These are phyloP conservation scores for Pediacus dermestoides DNA, from an alignment of 2,888 invertebrate species.

Conservation along the genomic window DNA sequence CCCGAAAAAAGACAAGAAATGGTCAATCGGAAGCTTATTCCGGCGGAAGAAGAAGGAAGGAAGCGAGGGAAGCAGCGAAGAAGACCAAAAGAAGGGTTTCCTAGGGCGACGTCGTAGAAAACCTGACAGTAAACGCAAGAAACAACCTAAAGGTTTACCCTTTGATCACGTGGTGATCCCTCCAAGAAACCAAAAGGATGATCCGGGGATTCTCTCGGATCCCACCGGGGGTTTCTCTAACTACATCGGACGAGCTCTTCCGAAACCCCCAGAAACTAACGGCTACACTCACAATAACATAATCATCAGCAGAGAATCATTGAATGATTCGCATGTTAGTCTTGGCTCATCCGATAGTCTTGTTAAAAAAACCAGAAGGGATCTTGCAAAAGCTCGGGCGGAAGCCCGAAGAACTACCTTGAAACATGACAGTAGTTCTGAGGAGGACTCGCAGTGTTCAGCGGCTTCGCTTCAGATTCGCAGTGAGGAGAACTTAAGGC, in stretches of 20 bases:
- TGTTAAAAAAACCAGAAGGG: conserved; percentile 56
- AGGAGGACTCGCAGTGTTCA: conserved; percentile 68
- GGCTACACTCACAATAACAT: conserved; percentile 36
- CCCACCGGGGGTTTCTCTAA: conserved; percentile 49
- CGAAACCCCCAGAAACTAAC: conserved; percentile 38
- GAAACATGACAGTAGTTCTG: conserved; percentile 64
- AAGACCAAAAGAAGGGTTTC: conserved; percentile 44
- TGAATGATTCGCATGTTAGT: conserved; percentile 30
- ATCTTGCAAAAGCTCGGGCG: conserved; percentile 62
- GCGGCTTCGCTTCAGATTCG: conserved; percentile 64
- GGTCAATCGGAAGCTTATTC: conserved; percentile 78
- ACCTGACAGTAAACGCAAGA: conserved; percentile 53
- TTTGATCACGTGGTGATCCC: conserved; percentile 64
- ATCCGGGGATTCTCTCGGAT: conserved; percentile 58
- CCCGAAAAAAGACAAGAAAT: conserved; percentile 65
- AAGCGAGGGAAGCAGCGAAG: conserved; percentile 54
- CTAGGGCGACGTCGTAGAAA: conserved; percentile 47
- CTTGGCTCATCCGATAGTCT: conserved; percentile 53
- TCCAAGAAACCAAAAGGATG: conserved; percentile 37
- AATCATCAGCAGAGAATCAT: conserved; percentile 20
- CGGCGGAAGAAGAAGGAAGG: conserved; percentile 70
- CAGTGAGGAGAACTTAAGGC: conserved; percentile 65
- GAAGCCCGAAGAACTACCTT: conserved; percentile 62
- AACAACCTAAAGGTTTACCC: conserved; percentile 53
- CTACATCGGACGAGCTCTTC: conserved; percentile 32